Evolutionary conservation across 2,888 invertebrate species (phyloP).

Genomic region (Lasioglossum figueresi): DNA sequence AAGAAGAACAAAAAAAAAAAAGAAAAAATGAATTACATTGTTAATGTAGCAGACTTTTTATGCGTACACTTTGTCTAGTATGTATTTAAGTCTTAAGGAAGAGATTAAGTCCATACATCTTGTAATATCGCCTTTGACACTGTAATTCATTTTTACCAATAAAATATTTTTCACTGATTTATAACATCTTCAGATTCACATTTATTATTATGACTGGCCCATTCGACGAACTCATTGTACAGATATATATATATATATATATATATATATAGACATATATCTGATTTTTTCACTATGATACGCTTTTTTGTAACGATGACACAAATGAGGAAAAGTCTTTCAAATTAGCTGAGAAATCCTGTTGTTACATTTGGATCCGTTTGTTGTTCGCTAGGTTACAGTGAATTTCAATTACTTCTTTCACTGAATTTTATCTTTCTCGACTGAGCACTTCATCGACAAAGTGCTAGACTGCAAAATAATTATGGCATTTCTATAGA

Average conservation of each 20-base stretch:
- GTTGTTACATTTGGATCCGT: not conserved
- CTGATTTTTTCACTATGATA: conserved; percentile 31
- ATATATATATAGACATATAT: not conserved
- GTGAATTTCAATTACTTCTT: not conserved
- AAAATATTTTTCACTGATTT: conserved; percentile 22
- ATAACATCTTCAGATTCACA: conserved; percentile 5
- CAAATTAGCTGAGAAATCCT: not conserved
- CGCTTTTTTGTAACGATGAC: conserved; percentile 18
- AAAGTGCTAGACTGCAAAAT: conserved; percentile 38
- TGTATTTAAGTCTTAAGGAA: conserved; percentile 11
- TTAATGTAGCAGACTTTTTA: not conserved
- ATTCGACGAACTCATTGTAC: not conserved
- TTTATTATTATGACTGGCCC: conserved; percentile 35
- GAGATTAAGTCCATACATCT: not conserved
- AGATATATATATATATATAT: not conserved
- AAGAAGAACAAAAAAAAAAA: not conserved
- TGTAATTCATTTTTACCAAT: conserved; percentile 27
- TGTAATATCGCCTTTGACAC: not conserved
- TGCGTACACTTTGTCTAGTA: not conserved
- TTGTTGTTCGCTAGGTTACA: conserved; percentile 20
- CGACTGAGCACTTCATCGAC: conserved; percentile 35
- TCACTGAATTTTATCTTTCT: conserved; percentile 32
- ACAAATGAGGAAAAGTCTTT: conserved; percentile 14
- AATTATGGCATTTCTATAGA: conserved; percentile 13
- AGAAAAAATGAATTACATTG: conserved; percentile 20